phyloP scores from a whole-genome alignment of 2,888 invertebrate genomes.

The Agriopis aurantiaria region DNA sequence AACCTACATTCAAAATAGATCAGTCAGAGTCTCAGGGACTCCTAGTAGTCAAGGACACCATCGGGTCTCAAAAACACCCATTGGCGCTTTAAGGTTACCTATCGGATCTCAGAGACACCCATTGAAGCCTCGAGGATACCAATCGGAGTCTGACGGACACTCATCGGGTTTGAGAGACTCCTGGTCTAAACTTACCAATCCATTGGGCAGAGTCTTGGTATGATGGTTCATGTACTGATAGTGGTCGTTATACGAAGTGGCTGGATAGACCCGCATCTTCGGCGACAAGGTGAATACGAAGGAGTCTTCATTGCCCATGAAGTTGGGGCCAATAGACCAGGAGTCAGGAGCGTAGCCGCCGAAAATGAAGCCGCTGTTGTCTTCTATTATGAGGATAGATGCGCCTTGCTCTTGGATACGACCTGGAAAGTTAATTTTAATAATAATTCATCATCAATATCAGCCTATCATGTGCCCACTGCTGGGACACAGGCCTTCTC shows the following conservation, averaged over 20 bases:
- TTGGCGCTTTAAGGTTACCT: too few relatives aligned
- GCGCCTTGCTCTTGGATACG: slow-evolving; percentile 93
- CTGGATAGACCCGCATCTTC: slow-evolving; percentile 90
- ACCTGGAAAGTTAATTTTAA: slow-evolving; percentile 69
- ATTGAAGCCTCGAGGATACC: neutral
- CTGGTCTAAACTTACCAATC: slow-evolving; percentile 87
- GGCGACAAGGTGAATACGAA: slow-evolving; percentile 95
- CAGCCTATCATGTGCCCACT: too few relatives aligned
- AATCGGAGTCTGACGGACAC: neutral
- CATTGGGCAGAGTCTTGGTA: slow-evolving; percentile 97
- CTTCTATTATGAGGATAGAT: slow-evolving; percentile 93
- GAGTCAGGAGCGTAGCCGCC: slow-evolving; percentile 94
- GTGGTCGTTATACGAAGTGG: slow-evolving; percentile 95
- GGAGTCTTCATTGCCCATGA: slow-evolving; percentile 90
- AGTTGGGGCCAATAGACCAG: slow-evolving; percentile 92
- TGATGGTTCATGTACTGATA: slow-evolving; percentile 97
- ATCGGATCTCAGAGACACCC: too few relatives aligned
- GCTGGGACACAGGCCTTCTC: too few relatives aligned
- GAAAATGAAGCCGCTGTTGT: slow-evolving; percentile 93
- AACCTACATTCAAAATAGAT: too few relatives aligned
- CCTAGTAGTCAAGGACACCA: too few relatives aligned
- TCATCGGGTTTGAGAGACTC: neutral
- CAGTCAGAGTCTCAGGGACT: too few relatives aligned
- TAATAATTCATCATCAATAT: too few relatives aligned
- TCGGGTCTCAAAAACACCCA: too few relatives aligned